These are phyloP conservation scores for Pentalonia nigronervosa DNA, from an alignment of 1,140 invertebrate species.

Conservation along the genomic window DNA sequence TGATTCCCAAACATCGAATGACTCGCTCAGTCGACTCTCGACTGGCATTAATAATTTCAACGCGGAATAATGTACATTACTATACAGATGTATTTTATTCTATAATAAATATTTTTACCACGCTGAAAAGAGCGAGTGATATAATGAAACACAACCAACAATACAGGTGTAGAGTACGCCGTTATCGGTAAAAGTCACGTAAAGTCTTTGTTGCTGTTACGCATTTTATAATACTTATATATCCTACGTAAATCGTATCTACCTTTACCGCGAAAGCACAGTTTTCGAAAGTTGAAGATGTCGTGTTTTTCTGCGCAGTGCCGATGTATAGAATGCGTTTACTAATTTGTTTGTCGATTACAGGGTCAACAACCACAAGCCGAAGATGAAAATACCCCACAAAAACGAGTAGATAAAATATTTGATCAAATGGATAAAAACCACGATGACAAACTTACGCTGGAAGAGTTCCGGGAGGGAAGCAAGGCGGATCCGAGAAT, in stretches of 20 bases:
- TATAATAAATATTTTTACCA: neutral
- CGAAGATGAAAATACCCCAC: constrained; percentile 93
- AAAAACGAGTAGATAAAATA: constrained; percentile 95
- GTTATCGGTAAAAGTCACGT: neutral
- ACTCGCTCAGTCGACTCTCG: no score
- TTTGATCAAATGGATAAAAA: constrained; percentile 99
- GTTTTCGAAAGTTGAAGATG: neutral
- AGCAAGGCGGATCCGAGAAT: constrained; percentile 98
- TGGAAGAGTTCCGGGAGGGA: constrained; percentile 98
- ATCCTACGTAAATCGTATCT: neutral
- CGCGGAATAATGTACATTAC: neutral
- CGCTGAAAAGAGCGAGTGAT: neutral
- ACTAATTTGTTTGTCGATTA: constrained; percentile 58
- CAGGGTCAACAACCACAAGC: constrained; percentile 88
- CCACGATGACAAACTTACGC: constrained; percentile 93
- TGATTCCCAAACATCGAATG: no score
- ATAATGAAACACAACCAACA: no score
- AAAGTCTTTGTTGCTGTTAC: neutral
- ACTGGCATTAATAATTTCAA: no score
- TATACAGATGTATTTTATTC: neutral
- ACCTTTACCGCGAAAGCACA: neutral
- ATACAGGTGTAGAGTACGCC: neutral
- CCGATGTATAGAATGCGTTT: neutral
- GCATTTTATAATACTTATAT: neutral
- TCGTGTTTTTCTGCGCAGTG: neutral